Base-by-base conservation (phyloP, 2,888 invertebrate genomes). In the Liodrosophila aerea region DNA sequence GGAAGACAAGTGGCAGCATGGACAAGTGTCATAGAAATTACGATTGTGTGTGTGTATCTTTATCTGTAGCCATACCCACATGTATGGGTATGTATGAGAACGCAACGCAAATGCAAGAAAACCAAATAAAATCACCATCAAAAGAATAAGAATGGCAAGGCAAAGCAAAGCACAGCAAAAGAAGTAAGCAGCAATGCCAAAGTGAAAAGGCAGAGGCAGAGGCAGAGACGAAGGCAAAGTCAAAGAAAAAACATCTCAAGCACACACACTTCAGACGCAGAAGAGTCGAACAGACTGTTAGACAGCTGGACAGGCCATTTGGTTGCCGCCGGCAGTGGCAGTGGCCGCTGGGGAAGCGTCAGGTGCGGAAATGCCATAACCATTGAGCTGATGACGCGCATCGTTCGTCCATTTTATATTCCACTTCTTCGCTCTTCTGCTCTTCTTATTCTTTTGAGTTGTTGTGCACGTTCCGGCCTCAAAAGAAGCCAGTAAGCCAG, bases 1-100 rank as follows among this genome's bases (percentile, higher is more conserved):
- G 78, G 78, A 85, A 78, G 85, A 85, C 78, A 85, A 78, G 85
- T 78, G 77, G 83, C 80, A 71, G 78, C 85, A 62, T 71, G 83
- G 83, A 78, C 85, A 78, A 78, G 78, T 85, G 85, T 71, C 85
- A 78, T 78, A 78, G 78, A 78, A 85, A 82, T 68, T 65, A 68
- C 73, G 52, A 64, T 49, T 60, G 57, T 70, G 16, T 63, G 39
- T 69, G 43, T 41, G 12, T 31, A 30, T 58, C 16, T 37, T 37
- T 43, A n/a, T 41, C 0, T 18, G 43, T 29, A 8, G 30, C 22
- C 16, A 9, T 18, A 1, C 15, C 5, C 5, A 8, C 15, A 16
- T 49, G 29, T 49, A 12, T 52, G 47, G n/a, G 8, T 49, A 7
- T 39, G 9, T 45, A n/a, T 46, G 7, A 37, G 33, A 36, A 29